Conservation (phyloP, 1,140 invertebrate genomes). For the Mamestra configurata region DNA sequence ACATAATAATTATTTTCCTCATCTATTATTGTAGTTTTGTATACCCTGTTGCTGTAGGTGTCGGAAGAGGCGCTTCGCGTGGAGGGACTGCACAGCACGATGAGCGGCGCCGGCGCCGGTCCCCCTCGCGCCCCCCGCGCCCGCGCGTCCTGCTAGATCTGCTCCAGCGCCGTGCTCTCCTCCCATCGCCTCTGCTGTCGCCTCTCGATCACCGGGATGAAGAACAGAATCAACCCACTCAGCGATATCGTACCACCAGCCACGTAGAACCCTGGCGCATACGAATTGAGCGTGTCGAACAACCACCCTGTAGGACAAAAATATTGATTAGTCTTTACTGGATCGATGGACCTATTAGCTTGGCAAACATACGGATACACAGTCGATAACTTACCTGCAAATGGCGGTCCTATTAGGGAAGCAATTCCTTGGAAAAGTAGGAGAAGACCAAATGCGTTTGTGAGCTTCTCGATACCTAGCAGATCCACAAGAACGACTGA, state of each 20-base stretch:
- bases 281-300: slow-evolving; percentile 93
- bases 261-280: slow-evolving; percentile 94
- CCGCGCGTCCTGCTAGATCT: slow-evolving; percentile 78
- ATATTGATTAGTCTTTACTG: too few relatives aligned
- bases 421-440: slow-evolving; percentile 97
- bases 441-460: slow-evolving; percentile 97
- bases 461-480: slow-evolving; percentile 95
- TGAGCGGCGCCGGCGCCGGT: slow-evolving; percentile 70
- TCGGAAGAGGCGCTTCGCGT: slow-evolving; percentile 75
- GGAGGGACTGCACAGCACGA: slow-evolving; percentile 82
- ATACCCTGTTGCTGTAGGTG: slow-evolving; percentile 82
- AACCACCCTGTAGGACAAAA: slow-evolving; percentile 91
- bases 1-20: slow-evolving; percentile 64
- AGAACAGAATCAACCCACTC: slow-evolving; percentile 96
- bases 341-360: too few relatives aligned
- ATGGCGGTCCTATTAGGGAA: slow-evolving; percentile 95
- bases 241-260: slow-evolving; percentile 94
- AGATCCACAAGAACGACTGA: slow-evolving; percentile 96
- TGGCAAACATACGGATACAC: background rate
- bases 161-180: slow-evolving; percentile 70
- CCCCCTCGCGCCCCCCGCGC: slow-evolving; percentile 61
- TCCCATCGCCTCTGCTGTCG: slow-evolving; percentile 69
- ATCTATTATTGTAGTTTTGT: slow-evolving; percentile 75
- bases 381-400: slow-evolving; percentile 91
- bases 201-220: slow-evolving; percentile 93